Base-by-base conservation (phyloP, 2,888 invertebrate species). In the Ornithoptera alexandrae region DNA sequence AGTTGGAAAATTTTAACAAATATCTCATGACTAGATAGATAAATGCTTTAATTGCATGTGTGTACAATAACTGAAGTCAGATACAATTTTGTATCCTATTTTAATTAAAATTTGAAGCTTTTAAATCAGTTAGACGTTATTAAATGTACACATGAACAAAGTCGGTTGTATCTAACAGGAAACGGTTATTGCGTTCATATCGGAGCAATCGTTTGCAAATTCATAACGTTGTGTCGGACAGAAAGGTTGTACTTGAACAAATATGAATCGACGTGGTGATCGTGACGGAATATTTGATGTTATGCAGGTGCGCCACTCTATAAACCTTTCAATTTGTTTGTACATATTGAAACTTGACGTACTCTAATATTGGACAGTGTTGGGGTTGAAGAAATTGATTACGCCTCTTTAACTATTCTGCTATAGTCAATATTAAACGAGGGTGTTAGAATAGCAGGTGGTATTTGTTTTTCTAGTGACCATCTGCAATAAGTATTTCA, bases 271-370 rank as follows among this genome's bases (percentile, higher is more conserved):
- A 39, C 58, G 58, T 65, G 71, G 70, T 72, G 77, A 79, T 80
- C 78, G 74, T 73, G 76, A 76, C 72, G 78, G 72, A 77, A 78
- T 78, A 75, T 80, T 81, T 78, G 70, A 78, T 76, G 68, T 70
- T 73, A 73, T 78, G 75, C 79, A 80, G 79, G 80, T 78, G 75
- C 71, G 74, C 79, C 77, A 78, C 71, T 79, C 74, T 72, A 81
- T 76, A 81, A 84, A 80, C 83, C 82, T 83, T 75, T 74, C 50
- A 70, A 50, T 12, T 46, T 18, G 12, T 36, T 69, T 57, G 39
- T 58, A 56, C 62, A 42, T 20, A 36, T 39, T 62, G 46, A 58
- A 22, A 42, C 50, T 50, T 50, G 50, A 58, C 66, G 22, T 22
- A 22, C 70, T 63, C 66, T 58, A 63, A 59, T 50, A 65, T 65